Base-by-base conservation (phyloP, 1,140 invertebrate genomes). In the Himalopsyche phryganea region DNA sequence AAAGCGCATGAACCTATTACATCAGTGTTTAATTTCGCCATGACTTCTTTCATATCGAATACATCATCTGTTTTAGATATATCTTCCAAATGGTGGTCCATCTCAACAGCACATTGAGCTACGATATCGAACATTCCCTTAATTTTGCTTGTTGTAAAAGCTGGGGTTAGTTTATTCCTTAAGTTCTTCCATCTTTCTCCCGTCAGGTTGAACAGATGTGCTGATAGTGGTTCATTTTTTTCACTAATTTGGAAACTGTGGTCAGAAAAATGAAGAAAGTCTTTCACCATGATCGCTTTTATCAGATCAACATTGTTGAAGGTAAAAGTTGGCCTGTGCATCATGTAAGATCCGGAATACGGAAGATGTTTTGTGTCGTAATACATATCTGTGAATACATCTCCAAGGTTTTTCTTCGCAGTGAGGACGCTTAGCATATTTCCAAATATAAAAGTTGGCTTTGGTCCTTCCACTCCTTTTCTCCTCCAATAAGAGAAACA, bases 1-100 rank as follows among this genome's bases (percentile, higher is more conserved):
- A 85, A 85, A 1, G 81, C 83, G 20, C 82, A 79, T 14, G 71
- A 80, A 0, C 80, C 83, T 17, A 86, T 84, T 0, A 84, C 78
- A 67, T 87, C 85, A 33, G 83, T 85, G 0, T 83, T 80, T 60
- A 80, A 86, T 41, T 79, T 76, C 1, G 78, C 78, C 46, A 82
- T 77, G 1, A 84, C 57, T 11, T 85, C 79, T 33, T 63, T 63
- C 1, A 60, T 35, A 28, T 63, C 49, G 6, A 55, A 13, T 3
- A 23, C 2, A 45, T 35, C 28, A 7, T 46, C 28, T 2, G 20
- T 33, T 6, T 28, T 13, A 6, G 23, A 32, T 3, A 7, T 18
- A 38, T 69, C 55, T 2, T 70, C 64, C 2, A 77, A 51, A 40
- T 70, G 49, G 2, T 58, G 49, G 14, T 70, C 67, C 1, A 83